A percentile compares a stretch with the other conserved stretches of the same genome.
Conservation (phyloP, 2,113 vertebrate genomes). For the Rutilus rutilus region DNA sequence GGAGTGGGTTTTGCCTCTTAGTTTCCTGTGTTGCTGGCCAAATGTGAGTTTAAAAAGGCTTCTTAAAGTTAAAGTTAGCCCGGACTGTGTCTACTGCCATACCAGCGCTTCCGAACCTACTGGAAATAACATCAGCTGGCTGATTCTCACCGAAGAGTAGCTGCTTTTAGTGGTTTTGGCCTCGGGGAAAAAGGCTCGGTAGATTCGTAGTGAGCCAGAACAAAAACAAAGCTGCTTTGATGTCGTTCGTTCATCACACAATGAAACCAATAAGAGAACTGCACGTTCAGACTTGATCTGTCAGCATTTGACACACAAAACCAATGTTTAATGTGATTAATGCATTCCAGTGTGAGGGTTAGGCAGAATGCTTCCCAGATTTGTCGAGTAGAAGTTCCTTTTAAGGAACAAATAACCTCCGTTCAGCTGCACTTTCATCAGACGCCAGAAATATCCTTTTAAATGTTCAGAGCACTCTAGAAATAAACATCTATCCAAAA, state of each 20-base stretch:
- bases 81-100: not conserved
- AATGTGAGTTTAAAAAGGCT: not conserved
- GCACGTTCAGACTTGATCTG: not conserved
- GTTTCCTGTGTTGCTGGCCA: not conserved
- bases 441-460: conserved; percentile 15
- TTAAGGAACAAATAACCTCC: not conserved
- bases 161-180: conserved; percentile 13
- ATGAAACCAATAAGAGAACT: not conserved
- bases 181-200: not conserved
- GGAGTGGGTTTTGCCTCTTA: not conserved
- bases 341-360: not conserved
- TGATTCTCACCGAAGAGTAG: not conserved
- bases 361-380: not conserved
- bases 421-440: not conserved
- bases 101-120: not conserved
- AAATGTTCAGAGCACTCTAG: not conserved
- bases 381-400: not conserved
- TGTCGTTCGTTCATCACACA: too few relatives aligned
- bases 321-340: not conserved
- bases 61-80: not conserved
- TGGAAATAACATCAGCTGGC: not conserved
- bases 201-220: not conserved
- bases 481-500: not conserved
- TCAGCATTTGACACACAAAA: not conserved
- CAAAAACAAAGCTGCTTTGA: not conserved